phyloP scores from a whole-genome alignment of 2,888 invertebrate species.

The Mythimna albipuncta region DNA sequence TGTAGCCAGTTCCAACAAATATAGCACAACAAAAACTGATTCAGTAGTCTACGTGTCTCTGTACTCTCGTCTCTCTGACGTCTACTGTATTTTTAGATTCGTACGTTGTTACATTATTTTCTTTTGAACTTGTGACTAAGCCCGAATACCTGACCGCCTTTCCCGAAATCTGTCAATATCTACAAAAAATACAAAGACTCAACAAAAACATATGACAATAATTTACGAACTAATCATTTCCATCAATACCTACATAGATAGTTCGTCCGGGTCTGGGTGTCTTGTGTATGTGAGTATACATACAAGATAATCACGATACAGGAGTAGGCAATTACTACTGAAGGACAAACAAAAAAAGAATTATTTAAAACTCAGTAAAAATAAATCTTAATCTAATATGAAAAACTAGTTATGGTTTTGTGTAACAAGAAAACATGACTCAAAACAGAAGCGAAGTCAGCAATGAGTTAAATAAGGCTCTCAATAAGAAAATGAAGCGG shows the following conservation, averaged over 20 bases:
- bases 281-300: too few relatives aligned
- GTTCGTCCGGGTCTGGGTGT: too few relatives aligned
- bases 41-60: conserved; percentile 38
- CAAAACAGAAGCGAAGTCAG: neutral
- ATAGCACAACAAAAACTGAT: conserved; percentile 42
- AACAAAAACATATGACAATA: neutral
- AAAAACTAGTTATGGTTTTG: neutral
- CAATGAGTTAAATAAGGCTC: neutral
- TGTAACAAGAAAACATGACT: neutral
- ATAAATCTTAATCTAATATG: neutral
- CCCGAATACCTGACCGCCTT: conserved; percentile 2
- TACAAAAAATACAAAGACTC: conserved; percentile 1
- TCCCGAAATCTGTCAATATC: neutral
- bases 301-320: too few relatives aligned
- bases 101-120: conserved; percentile 39
- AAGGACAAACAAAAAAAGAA: too few relatives aligned
- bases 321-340: too few relatives aligned
- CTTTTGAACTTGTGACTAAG: conserved; percentile 49
- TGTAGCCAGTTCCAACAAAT: conserved; percentile 20
- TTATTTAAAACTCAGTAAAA: neutral
- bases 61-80: conserved; percentile 54
- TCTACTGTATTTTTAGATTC: conserved; percentile 59
- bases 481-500: neutral
- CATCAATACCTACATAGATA: too few relatives aligned
- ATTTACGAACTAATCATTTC: neutral